Percentiles rank a stretch among this genome's conserved stretches.
These are phyloP conservation scores for Catocala fraxini DNA, from an alignment of 2,888 invertebrate species.

Conservation along the genomic window DNA sequence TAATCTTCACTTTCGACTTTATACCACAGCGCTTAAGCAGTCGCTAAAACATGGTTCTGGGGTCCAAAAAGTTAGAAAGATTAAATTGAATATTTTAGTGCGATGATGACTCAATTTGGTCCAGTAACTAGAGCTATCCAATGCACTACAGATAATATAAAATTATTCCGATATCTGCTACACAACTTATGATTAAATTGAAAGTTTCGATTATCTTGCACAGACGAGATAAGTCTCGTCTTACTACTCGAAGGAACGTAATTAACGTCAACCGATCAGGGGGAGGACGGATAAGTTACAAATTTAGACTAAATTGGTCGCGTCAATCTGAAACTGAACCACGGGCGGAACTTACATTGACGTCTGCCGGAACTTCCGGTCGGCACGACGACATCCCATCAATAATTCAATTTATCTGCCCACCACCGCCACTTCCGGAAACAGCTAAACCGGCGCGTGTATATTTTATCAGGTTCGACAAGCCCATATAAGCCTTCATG, in stretches of 20 bases:
- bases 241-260: conserved; percentile 35
- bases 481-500: conserved; percentile 32
- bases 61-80: too few relatives aligned
- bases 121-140: too few relatives aligned
- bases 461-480: conserved; percentile 35
- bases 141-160: too few relatives aligned
- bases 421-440: conserved; percentile 39
- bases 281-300: conserved; percentile 48
- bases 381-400: conserved; percentile 55
- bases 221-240: conserved; percentile 27
- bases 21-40: too few relatives aligned
- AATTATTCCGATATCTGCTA: too few relatives aligned
- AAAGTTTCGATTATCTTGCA: background rate
- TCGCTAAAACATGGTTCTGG: too few relatives aligned
- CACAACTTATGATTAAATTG: background rate
- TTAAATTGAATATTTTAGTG: too few relatives aligned
- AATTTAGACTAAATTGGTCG: conserved; percentile 57
- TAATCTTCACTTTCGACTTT: too few relatives aligned
- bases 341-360: conserved; percentile 49
- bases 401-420: conserved; percentile 68
- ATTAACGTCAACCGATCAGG: conserved; percentile 46
- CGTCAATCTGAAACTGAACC: conserved; percentile 56
- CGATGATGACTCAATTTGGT: too few relatives aligned
- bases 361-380: conserved; percentile 45
- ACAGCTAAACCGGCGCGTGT: conserved; percentile 29